These are phyloP conservation scores for Pagetopsis macropterus DNA, from an alignment of 2,797 vertebrate genomes.

Conservation along the genomic window DNA sequence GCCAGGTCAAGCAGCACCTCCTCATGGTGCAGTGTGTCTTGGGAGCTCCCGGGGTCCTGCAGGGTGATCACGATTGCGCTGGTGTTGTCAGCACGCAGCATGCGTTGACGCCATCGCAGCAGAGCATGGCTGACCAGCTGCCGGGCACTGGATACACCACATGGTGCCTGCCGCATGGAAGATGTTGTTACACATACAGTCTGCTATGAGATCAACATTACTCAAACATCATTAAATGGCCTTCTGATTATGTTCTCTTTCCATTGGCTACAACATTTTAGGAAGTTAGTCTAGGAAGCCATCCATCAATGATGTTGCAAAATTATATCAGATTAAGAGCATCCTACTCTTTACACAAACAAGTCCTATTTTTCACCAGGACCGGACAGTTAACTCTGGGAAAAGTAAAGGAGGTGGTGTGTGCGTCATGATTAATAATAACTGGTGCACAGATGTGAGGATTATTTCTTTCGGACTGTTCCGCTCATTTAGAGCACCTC, in stretches of 20 bases:
- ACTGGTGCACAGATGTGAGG: no score
- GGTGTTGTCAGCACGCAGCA: slow-evolving; percentile 97
- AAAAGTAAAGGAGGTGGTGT: no score
- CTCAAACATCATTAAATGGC: neutral
- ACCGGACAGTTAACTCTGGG: no score
- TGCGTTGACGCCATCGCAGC: slow-evolving; percentile 93
- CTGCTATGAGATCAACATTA: neutral
- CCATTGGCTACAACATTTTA: neutral
- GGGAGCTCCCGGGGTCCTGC: slow-evolving; percentile 79
- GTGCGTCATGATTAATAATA: no score
- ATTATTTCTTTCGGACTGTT: no score
- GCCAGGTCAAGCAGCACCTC: slow-evolving; percentile 90
- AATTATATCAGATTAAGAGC: neutral
- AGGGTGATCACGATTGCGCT: slow-evolving; percentile 94
- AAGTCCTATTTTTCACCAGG: no score
- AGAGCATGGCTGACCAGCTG: slow-evolving; percentile 93
- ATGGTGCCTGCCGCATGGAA: slow-evolving; percentile 81
- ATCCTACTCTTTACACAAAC: neutral
- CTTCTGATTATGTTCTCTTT: neutral
- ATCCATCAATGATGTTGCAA: neutral
- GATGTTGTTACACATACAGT: neutral
- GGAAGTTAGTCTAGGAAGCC: neutral
- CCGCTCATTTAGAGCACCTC: no score
- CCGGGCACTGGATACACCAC: slow-evolving; percentile 89
- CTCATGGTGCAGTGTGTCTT: slow-evolving; percentile 80